These are phyloP conservation scores for Proales similis DNA, from an alignment of 1,140 invertebrate species.

Conservation along the genomic window DNA sequence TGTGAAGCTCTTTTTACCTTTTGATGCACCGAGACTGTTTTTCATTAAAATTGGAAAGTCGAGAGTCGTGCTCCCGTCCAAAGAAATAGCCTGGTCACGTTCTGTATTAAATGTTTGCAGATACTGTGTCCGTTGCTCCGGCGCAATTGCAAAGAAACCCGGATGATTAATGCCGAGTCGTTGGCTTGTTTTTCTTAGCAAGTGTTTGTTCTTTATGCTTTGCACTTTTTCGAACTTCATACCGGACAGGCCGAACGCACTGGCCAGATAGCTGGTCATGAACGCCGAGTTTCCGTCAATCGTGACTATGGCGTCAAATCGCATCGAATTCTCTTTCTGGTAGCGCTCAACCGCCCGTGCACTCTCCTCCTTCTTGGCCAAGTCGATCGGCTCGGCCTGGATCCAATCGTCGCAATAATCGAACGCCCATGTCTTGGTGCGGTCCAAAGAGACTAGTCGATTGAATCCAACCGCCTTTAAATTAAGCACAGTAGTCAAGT, in stretches of 20 bases:
- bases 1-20: no score
- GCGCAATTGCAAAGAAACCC: slow-evolving; percentile 14
- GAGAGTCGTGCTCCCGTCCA: not conserved
- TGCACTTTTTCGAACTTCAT: slow-evolving; percentile 3
- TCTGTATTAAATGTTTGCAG: not conserved
- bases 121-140: not conserved
- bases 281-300: slow-evolving; percentile 10
- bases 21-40: slow-evolving; percentile 10
- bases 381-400: not conserved
- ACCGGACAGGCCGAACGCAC: slow-evolving; percentile 4
- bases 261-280: slow-evolving; percentile 9
- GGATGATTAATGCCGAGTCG: not conserved
- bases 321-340: not conserved
- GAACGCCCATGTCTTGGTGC: not conserved
- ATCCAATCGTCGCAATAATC: slow-evolving; percentile 25
- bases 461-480: no score
- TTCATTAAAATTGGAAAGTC: slow-evolving; percentile 24
- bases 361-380: slow-evolving; percentile 6
- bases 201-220: slow-evolving; percentile 15
- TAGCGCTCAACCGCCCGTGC: not conserved
- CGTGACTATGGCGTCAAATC: slow-evolving; percentile 32
- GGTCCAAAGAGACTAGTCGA: slow-evolving; percentile 8
- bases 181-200: slow-evolving; percentile 1
- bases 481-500: no score
- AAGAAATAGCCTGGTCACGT: not conserved